Percentiles rank a stretch among this genome's conserved stretches.
Conservation (phyloP, 1,140 invertebrate species). For the Diabrotica undecimpunctata region DNA sequence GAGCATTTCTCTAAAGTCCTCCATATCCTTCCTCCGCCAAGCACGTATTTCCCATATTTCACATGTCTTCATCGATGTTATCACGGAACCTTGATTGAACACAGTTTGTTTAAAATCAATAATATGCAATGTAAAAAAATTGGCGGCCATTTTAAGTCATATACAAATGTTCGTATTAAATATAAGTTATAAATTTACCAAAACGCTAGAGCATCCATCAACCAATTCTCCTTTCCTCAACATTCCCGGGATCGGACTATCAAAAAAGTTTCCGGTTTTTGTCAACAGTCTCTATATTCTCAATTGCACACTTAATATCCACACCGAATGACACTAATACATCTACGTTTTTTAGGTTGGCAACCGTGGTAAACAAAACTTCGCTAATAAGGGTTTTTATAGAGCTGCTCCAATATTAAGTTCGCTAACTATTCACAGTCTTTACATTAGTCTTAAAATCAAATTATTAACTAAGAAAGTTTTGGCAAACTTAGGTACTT, state of each 20-base stretch:
- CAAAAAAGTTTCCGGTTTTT: slow-evolving; percentile 13
- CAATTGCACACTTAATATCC: slow-evolving; percentile 41
- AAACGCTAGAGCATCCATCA: too few species aligned
- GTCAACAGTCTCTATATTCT: slow-evolving; percentile 37
- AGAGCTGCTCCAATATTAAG: slow-evolving; percentile 24
- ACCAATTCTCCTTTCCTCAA: not conserved
- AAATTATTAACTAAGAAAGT: slow-evolving; percentile 24
- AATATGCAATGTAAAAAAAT: too few species aligned
- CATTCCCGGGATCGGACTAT: not conserved
- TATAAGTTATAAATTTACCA: too few species aligned
- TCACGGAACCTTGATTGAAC: too few species aligned
- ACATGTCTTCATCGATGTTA: too few species aligned
- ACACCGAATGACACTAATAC: slow-evolving; percentile 34
- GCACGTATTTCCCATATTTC: too few species aligned
- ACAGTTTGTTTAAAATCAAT: not conserved
- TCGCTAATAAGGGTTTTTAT: slow-evolving; percentile 14
- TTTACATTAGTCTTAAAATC: slow-evolving; percentile 26
- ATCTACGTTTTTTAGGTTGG: slow-evolving; percentile 36
- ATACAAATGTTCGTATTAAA: too few species aligned
- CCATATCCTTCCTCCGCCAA: too few species aligned
- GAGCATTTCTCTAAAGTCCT: too few species aligned
- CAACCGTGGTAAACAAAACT: slow-evolving; percentile 23
- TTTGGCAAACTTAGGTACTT: slow-evolving; percentile 16
- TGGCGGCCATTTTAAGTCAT: too few species aligned
- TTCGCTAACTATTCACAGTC: slow-evolving; percentile 36